phyloP scores from a whole-genome alignment of 2,888 invertebrate species.

The Spisula solida region DNA sequence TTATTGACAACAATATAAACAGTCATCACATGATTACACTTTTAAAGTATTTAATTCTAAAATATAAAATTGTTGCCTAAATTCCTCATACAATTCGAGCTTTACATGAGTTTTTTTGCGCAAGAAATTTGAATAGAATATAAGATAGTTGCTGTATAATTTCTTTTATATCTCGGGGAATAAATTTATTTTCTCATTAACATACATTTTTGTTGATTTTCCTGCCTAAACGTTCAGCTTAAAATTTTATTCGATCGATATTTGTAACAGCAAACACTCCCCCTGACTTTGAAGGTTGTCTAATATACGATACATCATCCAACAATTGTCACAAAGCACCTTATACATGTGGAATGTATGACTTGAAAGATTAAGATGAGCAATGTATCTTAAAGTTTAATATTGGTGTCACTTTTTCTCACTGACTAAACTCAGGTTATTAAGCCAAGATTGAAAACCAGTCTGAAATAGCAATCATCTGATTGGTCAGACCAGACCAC shows the following conservation, averaged over 20 bases:
- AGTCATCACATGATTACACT: background rate
- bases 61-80: background rate
- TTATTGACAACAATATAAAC: background rate
- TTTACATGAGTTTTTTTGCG: background rate
- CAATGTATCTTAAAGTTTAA: too few relatives aligned
- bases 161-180: background rate
- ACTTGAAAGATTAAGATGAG: conserved; percentile 22
- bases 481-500: too few relatives aligned
- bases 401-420: background rate
- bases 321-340: conserved; percentile 25
- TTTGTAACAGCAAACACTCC: too few relatives aligned
- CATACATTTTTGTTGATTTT: too few relatives aligned
- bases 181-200: background rate
- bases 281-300: too few relatives aligned
- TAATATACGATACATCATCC: background rate
- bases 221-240: too few relatives aligned
- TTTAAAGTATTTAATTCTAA: background rate
- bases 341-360: conserved; percentile 32
- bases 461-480: too few relatives aligned
- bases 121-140: background rate
- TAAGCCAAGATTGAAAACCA: too few relatives aligned
- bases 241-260: background rate
- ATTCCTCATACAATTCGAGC: background rate
- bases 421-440: background rate
- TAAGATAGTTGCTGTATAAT: background rate